These are phyloP conservation scores for Geococcyx californianus DNA, from an alignment of 2,113 vertebrate species.

Conservation along the genomic window DNA sequence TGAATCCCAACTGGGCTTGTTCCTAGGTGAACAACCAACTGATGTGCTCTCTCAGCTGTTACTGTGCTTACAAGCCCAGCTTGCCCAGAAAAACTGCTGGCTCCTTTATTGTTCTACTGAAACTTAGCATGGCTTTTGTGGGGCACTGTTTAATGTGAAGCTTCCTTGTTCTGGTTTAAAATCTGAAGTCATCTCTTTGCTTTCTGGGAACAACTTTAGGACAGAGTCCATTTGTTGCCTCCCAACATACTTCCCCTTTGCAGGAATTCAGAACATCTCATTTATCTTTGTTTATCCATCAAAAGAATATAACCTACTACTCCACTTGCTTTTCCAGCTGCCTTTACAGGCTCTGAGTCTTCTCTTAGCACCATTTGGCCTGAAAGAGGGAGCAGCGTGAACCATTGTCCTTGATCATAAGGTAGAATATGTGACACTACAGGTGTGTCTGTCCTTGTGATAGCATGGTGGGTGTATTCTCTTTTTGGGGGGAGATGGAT, in stretches of 20 bases:
- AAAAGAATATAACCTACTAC: background rate
- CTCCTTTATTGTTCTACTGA: background rate
- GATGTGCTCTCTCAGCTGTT: background rate
- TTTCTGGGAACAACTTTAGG: background rate
- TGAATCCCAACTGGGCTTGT: background rate
- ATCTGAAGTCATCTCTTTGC: background rate
- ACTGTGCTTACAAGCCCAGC: background rate
- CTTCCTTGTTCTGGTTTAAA: background rate
- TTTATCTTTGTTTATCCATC: constrained; percentile 16
- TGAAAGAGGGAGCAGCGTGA: background rate
- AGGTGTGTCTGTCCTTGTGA: background rate
- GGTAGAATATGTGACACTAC: fast-evolving
- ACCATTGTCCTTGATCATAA: fast-evolving
- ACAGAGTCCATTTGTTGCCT: background rate
- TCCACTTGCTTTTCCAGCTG: background rate
- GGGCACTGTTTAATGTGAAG: background rate
- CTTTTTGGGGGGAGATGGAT: background rate
- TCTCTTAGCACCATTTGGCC: background rate
- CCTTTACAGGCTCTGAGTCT: background rate
- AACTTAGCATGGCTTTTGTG: background rate
- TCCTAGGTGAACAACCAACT: background rate
- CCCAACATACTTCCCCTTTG: background rate
- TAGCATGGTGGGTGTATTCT: background rate
- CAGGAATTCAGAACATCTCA: constrained; percentile 21
- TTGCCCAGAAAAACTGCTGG: background rate